Base-by-base conservation (phyloP, 1,140 invertebrate genomes). In the Mycetomoellerius zeteki region DNA sequence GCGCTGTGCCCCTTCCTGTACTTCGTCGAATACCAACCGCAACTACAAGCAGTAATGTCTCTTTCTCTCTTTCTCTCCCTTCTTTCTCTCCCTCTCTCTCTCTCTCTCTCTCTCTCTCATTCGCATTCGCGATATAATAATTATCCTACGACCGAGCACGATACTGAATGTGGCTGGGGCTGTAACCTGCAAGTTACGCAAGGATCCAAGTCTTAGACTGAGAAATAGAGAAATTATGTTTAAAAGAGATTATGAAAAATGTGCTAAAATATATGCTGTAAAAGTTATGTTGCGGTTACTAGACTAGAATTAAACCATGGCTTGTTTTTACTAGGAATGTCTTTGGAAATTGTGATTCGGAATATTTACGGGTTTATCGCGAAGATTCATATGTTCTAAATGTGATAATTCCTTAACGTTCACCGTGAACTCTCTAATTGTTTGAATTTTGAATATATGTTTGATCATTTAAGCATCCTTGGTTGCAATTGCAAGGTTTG, bases 1-100 rank as follows among this genome's bases (percentile, higher is more conserved):
- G 62, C 50, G 71, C 30, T 76, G 80, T 69, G 81, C 71, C 80
- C 69, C 86, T 90, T 90, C 62, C 89, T 78, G 71, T 76, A 56
- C 87, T 58, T 67, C 84, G 76, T 52, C 62, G 84, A 81, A 81
- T 81, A 89, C 88, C 71, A 75, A 67, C 77, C 64, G 21, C 58
- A 72, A 85, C 72, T 86, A 85, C 85, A 86, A 54, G 84, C 85
- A 60, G 64, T 77, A 56, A 72, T 90, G 84, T 90, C 85, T 90
- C 85, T 82, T 73, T 67, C 85, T 52, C 47, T 64, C 89, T 78
- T 69, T 73, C 19, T 14, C n/a, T 14, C 21, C 16, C 37, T 47
- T 56, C 5, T 21, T 24, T 14, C 47, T n/a, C 71, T 6, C 21
- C 8, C 27, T 52, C 56, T 62, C 52, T 1, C 37, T 27, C 14